These are phyloP conservation scores for Brassicogethes aeneus DNA, from an alignment of 2,888 invertebrate species.

Conservation along the genomic window DNA sequence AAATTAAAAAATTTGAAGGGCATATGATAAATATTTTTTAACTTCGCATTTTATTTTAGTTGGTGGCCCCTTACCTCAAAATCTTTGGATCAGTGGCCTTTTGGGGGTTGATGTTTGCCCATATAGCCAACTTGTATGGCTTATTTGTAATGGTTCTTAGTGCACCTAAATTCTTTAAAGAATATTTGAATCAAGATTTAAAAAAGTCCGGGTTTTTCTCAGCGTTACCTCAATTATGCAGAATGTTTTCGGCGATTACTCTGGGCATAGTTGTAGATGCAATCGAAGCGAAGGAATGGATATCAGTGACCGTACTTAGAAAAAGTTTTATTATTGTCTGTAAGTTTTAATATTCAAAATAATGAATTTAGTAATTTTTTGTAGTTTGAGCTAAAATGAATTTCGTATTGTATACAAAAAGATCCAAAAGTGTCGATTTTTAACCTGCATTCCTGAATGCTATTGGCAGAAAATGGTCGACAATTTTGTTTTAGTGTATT, in stretches of 20 bases:
- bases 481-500: too few relatives aligned
- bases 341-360: too few relatives aligned
- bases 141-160: slow-evolving; percentile 19
- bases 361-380: background rate
- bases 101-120: slow-evolving; percentile 19
- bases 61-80: slow-evolving; percentile 19
- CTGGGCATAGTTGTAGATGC: slow-evolving; percentile 25
- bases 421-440: too few relatives aligned
- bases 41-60: slow-evolving; percentile 16
- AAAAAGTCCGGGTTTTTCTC: slow-evolving; percentile 24
- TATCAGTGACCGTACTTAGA: slow-evolving; percentile 16
- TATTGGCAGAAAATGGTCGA: too few relatives aligned
- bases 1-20: too few relatives aligned
- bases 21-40: too few relatives aligned
- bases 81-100: slow-evolving; percentile 21
- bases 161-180: slow-evolving; percentile 22
- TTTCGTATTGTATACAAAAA: too few relatives aligned
- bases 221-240: slow-evolving; percentile 24
- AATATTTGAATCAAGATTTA: slow-evolving; percentile 23
- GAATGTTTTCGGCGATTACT: slow-evolving; percentile 22
- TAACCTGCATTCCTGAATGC: too few relatives aligned
- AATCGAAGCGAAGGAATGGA: slow-evolving; percentile 11
- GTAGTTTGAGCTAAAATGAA: background rate
- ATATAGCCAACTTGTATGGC: slow-evolving; percentile 25
- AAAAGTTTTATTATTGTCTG: slow-evolving; percentile 26